phyloP scores from a whole-genome alignment of 2,888 invertebrate genomes.

The Tolmerus cingulatus region DNA sequence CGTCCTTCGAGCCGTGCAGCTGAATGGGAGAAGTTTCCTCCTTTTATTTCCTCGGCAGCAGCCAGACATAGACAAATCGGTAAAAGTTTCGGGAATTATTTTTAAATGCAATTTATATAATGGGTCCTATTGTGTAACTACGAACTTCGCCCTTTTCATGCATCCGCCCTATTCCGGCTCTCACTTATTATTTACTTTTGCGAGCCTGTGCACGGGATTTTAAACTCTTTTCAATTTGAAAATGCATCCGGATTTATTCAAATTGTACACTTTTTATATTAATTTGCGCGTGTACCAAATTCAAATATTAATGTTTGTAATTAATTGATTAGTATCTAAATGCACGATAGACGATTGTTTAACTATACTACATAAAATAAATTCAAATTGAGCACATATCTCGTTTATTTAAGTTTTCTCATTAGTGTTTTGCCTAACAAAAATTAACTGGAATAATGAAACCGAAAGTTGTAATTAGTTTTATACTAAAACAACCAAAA shows the following conservation, averaged over 20 bases:
- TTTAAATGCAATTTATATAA: background rate
- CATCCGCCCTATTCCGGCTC: background rate
- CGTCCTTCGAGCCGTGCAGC: background rate
- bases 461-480: no score
- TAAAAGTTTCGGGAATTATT: background rate
- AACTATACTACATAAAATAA: background rate
- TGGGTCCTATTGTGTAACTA: background rate
- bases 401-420: background rate
- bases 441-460: background rate
- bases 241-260: background rate
- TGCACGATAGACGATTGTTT: no score
- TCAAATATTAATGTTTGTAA: background rate
- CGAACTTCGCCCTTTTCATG: background rate
- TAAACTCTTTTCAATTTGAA: background rate
- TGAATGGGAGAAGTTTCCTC: background rate
- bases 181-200: background rate
- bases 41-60: background rate
- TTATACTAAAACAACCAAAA: no score
- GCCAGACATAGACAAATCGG: background rate
- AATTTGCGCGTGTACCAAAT: background rate
- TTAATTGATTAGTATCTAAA: background rate
- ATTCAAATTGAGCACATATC: background rate
- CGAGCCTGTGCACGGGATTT: background rate
- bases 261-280: background rate
- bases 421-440: background rate